Evolutionary conservation across 2,113 vertebrate genomes (phyloP), one percentile per base, ranked within the genome.

Genomic region (Dromaius novaehollandiae): DNA sequence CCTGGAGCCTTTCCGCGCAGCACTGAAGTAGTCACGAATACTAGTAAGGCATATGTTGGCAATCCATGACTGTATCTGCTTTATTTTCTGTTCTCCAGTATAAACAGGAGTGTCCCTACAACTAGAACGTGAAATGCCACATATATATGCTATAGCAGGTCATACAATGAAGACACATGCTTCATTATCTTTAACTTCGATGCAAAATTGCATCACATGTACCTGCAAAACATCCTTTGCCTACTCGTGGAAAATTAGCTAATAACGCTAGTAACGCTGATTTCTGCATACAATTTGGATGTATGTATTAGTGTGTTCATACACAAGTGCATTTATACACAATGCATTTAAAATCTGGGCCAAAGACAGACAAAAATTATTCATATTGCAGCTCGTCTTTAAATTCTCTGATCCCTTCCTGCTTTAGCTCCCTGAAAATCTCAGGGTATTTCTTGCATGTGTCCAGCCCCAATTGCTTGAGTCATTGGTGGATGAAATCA

Each of bases 131-230:
- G 69, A 65, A 65, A 30, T 44, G 50, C 16, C 38, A 30, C 28
- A 1, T 32, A 13, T 42, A 20, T 25, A 8, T 51, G 3, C n/a
- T 75, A 28, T 20, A 69, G 42, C 2, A 86, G 48, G 64, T 15
- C 71, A 68, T 2, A 50, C 1, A 44, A 65, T 6, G 24, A 55
- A 9, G 53, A 86, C 89, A 46, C 4, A 1, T 44, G 32, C 58
- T 56, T 79, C 50, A 38, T 24, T 24, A 26, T 69, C 91, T 40
- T 18, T 77, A 50, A 53, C 19, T 21, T 3, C 9, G 13, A 21
- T 34, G 13, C 40, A 74, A 51, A 85, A 32, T 20, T 0, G 0
- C 3, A 2, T 46, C 11, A 53, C 50, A 5, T 10, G 18, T 76
- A 69, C 15, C 63, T 51, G 22, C 38, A 77, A 81, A 20, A 20